phyloP scores from a whole-genome alignment of 2,797 vertebrate species.

The Cossypha caffra region DNA sequence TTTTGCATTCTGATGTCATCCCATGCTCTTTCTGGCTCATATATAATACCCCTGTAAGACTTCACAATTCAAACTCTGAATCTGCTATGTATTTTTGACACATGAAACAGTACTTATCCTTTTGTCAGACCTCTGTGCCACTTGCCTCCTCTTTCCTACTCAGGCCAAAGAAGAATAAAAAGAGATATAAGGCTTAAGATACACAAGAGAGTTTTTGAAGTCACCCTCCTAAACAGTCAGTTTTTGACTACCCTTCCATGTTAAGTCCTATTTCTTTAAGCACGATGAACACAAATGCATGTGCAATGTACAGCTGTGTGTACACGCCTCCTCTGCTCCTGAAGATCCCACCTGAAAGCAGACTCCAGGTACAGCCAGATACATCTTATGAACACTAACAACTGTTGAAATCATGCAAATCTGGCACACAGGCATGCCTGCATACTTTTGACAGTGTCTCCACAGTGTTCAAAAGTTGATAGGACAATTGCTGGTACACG shows the following conservation, averaged over 20 bases:
- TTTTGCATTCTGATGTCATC: background rate
- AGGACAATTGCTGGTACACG: background rate
- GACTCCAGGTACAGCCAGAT: background rate
- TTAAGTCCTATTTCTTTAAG: background rate
- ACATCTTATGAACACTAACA: background rate
- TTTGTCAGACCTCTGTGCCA: background rate
- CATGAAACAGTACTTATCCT: background rate
- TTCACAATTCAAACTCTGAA: background rate
- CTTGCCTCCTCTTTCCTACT: background rate
- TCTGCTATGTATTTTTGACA: background rate
- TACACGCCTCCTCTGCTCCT: background rate
- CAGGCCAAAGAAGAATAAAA: background rate
- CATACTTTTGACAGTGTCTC: background rate
- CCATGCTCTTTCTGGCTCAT: background rate
- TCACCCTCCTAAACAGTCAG: background rate
- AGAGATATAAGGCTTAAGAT: background rate
- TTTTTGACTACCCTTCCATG: background rate
- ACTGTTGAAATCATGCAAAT: background rate
- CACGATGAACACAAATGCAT: background rate
- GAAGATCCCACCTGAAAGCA: background rate
- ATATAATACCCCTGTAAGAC: background rate
- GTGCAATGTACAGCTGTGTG: background rate
- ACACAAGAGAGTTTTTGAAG: background rate
- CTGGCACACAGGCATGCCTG: background rate
- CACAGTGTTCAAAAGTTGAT: background rate